A percentile compares a stretch with the other conserved stretches of the same genome.
Evolutionary conservation across 2,888 invertebrate species (phyloP).

Genomic region (Alloscopus bannaensis): DNA sequence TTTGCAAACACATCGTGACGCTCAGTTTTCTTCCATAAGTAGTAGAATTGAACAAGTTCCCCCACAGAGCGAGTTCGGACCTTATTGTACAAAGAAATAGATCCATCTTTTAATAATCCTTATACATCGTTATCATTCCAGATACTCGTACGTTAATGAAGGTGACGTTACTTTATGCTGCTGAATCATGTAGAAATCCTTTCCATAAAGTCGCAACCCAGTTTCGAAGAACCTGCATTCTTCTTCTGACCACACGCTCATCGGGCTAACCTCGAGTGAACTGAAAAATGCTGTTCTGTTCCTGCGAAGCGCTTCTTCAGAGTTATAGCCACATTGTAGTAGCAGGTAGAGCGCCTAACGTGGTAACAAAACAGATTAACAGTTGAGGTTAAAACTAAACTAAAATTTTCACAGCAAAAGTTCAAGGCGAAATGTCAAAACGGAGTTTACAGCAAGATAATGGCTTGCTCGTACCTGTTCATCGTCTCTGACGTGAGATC

Average conservation of each 20-base stretch:
- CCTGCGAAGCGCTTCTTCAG: conserved; percentile 93
- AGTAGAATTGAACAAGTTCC: conserved; percentile 94
- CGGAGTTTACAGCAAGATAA: background rate
- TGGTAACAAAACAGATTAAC: conserved; percentile 46
- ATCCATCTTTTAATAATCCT: background rate
- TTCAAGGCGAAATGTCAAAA: background rate
- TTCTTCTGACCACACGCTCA: conserved; percentile 96
- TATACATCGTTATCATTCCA: background rate
- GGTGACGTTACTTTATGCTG: conserved; percentile 85
- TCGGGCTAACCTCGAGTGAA: conserved; percentile 81
- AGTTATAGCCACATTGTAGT: conserved; percentile 95
- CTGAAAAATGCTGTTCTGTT: conserved; percentile 82
- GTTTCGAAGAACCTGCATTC: conserved; percentile 98
- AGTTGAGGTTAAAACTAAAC: conserved; percentile 3
- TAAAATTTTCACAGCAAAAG: background rate
- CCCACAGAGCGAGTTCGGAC: conserved; percentile 95
- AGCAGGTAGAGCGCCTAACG: conserved; percentile 89
- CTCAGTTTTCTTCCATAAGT: conserved; percentile 98
- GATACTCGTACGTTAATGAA: background rate
- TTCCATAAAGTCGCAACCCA: conserved; percentile 93
- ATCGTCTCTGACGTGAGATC: conserved; percentile 85
- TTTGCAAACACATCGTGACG: conserved; percentile 93
- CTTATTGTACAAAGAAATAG: conserved; percentile 75
- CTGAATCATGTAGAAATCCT: conserved; percentile 96
- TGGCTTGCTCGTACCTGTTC: conserved; percentile 75